Percentiles rank a stretch among this genome's conserved stretches.
phyloP scores from a whole-genome alignment of 2,888 invertebrate species.

The Eupithecia subumbrata region DNA sequence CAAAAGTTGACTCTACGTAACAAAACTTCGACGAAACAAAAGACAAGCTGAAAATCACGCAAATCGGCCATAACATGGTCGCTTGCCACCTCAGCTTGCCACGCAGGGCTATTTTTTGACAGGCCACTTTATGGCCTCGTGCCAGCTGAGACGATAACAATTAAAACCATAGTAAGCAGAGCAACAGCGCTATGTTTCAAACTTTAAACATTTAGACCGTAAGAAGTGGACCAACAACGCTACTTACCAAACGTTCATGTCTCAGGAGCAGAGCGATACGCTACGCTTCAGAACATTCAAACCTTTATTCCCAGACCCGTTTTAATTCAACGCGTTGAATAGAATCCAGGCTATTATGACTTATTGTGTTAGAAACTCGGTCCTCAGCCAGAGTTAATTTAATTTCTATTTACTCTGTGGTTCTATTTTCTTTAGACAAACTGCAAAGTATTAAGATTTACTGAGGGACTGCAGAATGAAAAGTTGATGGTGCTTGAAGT shows the following conservation, averaged over 20 bases:
- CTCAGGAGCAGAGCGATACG: not conserved
- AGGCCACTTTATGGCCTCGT: too few relatives aligned
- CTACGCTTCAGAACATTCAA: not conserved
- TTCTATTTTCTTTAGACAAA: slow-evolving; percentile 4
- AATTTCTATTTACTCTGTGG: slow-evolving; percentile 5
- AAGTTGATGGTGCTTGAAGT: slow-evolving; percentile 5
- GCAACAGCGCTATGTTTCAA: too few relatives aligned
- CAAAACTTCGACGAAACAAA: too few relatives aligned
- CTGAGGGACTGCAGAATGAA: slow-evolving; percentile 17
- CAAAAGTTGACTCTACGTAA: too few relatives aligned
- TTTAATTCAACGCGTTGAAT: not conserved
- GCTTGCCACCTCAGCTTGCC: too few relatives aligned
- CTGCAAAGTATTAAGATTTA: slow-evolving; percentile 3
- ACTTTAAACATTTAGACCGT: too few relatives aligned
- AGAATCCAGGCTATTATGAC: slow-evolving; percentile 9
- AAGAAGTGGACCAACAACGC: not conserved
- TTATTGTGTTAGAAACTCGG: not conserved
- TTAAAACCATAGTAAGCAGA: too few relatives aligned
- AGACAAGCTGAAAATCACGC: too few relatives aligned
- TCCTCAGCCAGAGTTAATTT: not conserved
- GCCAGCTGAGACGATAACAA: too few relatives aligned
- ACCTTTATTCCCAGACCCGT: not conserved
- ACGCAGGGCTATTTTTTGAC: too few relatives aligned
- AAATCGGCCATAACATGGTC: too few relatives aligned
- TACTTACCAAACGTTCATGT: not conserved